phyloP scores from a whole-genome alignment of 2,888 invertebrate genomes.

The Ochlodes sylvanus region DNA sequence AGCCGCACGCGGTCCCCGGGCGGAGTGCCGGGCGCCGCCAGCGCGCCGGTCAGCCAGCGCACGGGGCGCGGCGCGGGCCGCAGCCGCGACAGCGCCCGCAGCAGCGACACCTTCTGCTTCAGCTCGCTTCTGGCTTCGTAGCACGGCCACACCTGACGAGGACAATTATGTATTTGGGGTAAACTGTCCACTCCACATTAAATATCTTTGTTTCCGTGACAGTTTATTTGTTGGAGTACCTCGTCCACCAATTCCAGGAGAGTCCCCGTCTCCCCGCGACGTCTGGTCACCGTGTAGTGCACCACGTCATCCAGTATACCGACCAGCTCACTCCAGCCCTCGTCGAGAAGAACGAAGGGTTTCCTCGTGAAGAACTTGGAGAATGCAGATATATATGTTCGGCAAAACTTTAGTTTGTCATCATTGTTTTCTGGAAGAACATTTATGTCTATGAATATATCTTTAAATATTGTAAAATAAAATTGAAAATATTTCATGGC shows the following conservation, averaged over 20 bases:
- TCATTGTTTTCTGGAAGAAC: constrained; percentile 6
- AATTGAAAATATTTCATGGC: too few species aligned
- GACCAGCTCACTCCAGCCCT: constrained; percentile 44
- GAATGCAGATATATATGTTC: constrained; percentile 51
- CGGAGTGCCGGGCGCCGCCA: constrained; percentile 45
- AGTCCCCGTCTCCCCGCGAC: constrained; percentile 42
- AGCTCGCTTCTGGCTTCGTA: constrained; percentile 49
- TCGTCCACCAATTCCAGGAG: constrained; percentile 53
- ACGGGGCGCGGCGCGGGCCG: constrained; percentile 55
- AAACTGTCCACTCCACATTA: too few species aligned
- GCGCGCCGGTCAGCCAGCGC: constrained; percentile 50
- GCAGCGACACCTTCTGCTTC: constrained; percentile 49
- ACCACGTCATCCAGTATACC: constrained; percentile 53
- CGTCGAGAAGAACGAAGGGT: constrained; percentile 48
- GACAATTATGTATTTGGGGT: constrained; percentile 35
- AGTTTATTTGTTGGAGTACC: constrained; percentile 46
- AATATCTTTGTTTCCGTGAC: too few species aligned
- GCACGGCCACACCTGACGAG: constrained; percentile 56
- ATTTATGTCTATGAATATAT: neutral
- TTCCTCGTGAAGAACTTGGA: constrained; percentile 47
- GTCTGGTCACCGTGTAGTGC: constrained; percentile 49
- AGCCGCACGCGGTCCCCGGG: constrained; percentile 49
- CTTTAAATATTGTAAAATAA: neutral
- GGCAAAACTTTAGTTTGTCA: constrained; percentile 48
- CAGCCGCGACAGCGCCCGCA: too few species aligned